phyloP scores from a whole-genome alignment of 2,113 vertebrate genomes.

The Todiramphus saurophagus region DNA sequence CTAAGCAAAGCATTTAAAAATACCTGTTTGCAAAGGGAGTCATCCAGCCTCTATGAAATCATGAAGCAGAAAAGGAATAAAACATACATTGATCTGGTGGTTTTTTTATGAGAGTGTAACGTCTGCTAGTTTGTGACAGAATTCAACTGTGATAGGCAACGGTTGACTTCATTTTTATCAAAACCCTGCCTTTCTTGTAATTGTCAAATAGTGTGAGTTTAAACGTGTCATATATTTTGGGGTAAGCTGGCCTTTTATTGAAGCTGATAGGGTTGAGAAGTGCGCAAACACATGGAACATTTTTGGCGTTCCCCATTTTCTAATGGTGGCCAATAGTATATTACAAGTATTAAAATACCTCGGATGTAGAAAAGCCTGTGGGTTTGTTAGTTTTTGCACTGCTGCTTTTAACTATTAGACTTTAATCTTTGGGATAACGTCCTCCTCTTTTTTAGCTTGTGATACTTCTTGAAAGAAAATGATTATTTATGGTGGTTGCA shows the following conservation, averaged over 20 bases:
- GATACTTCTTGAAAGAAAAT: neutral
- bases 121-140: neutral
- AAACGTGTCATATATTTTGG: neutral
- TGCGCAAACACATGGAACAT: rapidly evolving
- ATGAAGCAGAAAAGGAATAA: neutral
- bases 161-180: neutral
- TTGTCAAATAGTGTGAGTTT: neutral
- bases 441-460: neutral
- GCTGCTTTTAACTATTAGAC: neutral
- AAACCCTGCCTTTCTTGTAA: neutral
- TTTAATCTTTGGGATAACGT: neutral
- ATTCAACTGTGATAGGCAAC: neutral
- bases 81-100: rapidly evolving
- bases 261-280: neutral
- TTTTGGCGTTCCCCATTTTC: neutral
- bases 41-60: neutral
- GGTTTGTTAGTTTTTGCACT: neutral
- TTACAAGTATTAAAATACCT: neutral
- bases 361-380: neutral
- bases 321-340: neutral
- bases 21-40: neutral
- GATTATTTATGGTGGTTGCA: slow-evolving; percentile 4
- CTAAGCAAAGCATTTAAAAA: slow-evolving; percentile 14
- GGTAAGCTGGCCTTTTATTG: neutral
- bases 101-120: neutral